These are phyloP conservation scores for Platycercus adscitus DNA, from an alignment of 2,113 vertebrate genomes.

Conservation along the genomic window DNA sequence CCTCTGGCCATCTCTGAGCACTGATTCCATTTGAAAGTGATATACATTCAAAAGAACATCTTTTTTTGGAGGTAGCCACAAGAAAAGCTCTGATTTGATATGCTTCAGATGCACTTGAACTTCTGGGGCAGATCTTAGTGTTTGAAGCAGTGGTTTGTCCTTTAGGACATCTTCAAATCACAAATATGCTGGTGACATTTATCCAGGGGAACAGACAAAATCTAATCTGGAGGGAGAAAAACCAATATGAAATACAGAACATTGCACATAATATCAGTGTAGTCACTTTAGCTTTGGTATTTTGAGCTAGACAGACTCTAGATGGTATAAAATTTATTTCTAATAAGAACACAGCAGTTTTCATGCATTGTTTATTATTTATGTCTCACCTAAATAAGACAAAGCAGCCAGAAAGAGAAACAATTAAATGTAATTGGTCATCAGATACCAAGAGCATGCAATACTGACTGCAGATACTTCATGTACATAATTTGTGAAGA, in stretches of 20 bases:
- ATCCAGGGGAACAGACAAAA: background rate
- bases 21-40: background rate
- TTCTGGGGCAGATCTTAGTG: background rate
- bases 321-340: background rate
- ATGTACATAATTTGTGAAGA: background rate
- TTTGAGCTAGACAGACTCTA: background rate
- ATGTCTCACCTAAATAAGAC: background rate
- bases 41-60: background rate
- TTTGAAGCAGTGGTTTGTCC: background rate
- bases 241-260: background rate
- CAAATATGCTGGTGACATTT: background rate
- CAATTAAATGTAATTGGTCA: background rate
- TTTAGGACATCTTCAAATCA: background rate
- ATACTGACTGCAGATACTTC: background rate
- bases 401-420: background rate
- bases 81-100: background rate
- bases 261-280: background rate
- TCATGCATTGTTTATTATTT: background rate
- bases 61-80: background rate
- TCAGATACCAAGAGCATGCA: background rate
- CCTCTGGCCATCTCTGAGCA: background rate
- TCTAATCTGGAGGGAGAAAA: background rate
- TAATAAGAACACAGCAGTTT: background rate
- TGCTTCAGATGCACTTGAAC: background rate
- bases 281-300: background rate